Evolutionary conservation across 2,113 vertebrate genomes (phyloP).

Genomic region (Myrmophylax atrothorax): DNA sequence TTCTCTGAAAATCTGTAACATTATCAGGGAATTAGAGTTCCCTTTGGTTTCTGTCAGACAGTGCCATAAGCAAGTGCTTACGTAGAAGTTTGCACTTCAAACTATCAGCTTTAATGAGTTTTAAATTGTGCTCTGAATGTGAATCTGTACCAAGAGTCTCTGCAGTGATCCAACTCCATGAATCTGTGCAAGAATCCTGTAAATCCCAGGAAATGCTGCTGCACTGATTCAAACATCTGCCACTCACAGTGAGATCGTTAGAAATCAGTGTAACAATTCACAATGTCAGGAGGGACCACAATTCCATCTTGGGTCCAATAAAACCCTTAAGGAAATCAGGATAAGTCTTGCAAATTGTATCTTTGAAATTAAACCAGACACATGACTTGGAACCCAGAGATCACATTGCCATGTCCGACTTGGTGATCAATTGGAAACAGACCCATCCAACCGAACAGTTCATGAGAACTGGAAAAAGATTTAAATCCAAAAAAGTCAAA

Average conservation of each 20-base stretch:
- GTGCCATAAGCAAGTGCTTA: neutral
- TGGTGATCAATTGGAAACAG: neutral
- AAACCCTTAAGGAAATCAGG: neutral
- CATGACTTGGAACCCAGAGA: neutral
- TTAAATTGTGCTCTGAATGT: neutral
- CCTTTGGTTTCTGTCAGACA: neutral
- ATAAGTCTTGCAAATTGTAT: neutral
- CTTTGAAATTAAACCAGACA: neutral
- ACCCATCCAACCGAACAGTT: neutral
- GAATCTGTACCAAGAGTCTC: neutral
- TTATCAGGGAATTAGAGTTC: neutral
- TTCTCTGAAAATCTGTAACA: neutral
- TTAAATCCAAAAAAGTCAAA: neutral
- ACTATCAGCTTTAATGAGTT: neutral
- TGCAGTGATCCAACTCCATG: neutral
- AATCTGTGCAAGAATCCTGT: neutral
- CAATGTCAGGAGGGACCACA: fast-evolving
- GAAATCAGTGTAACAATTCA: neutral
- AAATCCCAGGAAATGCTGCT: neutral
- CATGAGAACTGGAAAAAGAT: neutral
- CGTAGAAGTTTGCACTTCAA: neutral
- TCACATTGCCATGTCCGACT: neutral
- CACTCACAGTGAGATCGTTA: neutral
- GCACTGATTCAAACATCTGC: neutral
- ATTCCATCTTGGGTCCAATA: neutral